A percentile compares a stretch with the other conserved stretches of the same genome.
These are phyloP conservation scores for Macaria liturata DNA, from an alignment of 2,888 invertebrate species.

Conservation along the genomic window DNA sequence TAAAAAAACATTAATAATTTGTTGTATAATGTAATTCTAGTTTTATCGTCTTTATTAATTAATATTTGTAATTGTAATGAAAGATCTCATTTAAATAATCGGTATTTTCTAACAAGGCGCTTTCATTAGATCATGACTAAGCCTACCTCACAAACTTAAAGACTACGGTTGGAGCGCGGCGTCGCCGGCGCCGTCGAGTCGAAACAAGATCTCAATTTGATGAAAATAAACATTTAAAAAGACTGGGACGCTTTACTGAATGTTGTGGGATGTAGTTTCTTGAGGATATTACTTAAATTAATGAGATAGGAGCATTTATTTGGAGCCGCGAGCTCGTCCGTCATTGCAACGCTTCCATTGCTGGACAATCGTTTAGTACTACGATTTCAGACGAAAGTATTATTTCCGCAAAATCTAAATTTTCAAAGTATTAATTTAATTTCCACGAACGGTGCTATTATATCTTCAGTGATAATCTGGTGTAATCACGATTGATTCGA, in stretches of 20 bases:
- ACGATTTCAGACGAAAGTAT: constrained; percentile 76
- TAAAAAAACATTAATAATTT: constrained; percentile 77
- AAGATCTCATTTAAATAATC: constrained; percentile 84
- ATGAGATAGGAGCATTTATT: constrained; percentile 81
- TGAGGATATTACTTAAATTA: constrained; percentile 80
- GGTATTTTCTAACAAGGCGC: constrained; percentile 84
- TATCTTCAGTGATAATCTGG: constrained; percentile 48
- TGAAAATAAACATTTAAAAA: constrained; percentile 82
- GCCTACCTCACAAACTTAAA: constrained; percentile 82
- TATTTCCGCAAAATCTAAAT: constrained; percentile 76
- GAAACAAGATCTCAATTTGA: constrained; percentile 83
- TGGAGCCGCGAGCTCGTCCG: constrained; percentile 56
- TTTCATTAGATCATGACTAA: constrained; percentile 83
- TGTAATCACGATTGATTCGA: constrained; percentile 50
- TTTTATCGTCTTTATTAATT: constrained; percentile 78
- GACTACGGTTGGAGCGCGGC: constrained; percentile 54
- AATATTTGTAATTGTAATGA: constrained; percentile 83
- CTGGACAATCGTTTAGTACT: constrained; percentile 75
- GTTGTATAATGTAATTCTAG: constrained; percentile 82
- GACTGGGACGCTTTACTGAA: constrained; percentile 84
- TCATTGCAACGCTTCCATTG: constrained; percentile 59
- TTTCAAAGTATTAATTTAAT: constrained; percentile 76
- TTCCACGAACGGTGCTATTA: constrained; percentile 65
- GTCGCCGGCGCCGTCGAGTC: constrained; percentile 70
- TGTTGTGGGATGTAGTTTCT: constrained; percentile 83